phyloP scores from a whole-genome alignment of 2,888 invertebrate species.

The Cephalotes varians region DNA sequence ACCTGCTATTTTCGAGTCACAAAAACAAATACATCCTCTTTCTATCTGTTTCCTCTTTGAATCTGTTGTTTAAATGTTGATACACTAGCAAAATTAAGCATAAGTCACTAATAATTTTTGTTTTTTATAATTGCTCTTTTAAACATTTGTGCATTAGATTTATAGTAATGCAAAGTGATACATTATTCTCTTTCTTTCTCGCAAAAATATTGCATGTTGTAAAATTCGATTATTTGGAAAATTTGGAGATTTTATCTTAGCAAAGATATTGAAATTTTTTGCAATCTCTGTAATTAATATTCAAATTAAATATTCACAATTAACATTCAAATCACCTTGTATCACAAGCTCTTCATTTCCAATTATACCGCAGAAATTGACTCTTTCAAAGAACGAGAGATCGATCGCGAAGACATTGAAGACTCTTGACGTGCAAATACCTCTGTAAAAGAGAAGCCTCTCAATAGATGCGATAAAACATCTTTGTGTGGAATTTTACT shows the following conservation, averaged over 20 bases:
- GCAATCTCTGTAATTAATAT: background rate
- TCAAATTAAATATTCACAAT: background rate
- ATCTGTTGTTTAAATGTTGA: conserved; percentile 3
- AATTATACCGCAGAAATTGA: background rate
- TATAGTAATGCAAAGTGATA: background rate
- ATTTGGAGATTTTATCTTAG: background rate
- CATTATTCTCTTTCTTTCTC: background rate
- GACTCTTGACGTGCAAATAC: background rate
- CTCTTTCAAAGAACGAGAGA: background rate
- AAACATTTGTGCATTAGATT: background rate
- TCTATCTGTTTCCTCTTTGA: background rate
- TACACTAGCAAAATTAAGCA: background rate
- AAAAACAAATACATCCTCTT: background rate
- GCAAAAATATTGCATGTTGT: too few relatives aligned
- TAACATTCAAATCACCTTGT: background rate
- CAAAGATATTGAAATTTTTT: background rate
- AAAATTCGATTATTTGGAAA: background rate
- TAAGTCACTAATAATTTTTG: background rate
- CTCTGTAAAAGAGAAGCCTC: background rate
- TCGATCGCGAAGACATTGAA: background rate
- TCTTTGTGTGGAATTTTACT: background rate
- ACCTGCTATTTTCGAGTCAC: background rate
- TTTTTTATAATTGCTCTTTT: background rate
- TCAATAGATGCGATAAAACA: background rate
- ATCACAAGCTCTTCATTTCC: background rate